phyloP scores from a whole-genome alignment of 1,140 invertebrate genomes.

The Medauroidea extradentata region DNA sequence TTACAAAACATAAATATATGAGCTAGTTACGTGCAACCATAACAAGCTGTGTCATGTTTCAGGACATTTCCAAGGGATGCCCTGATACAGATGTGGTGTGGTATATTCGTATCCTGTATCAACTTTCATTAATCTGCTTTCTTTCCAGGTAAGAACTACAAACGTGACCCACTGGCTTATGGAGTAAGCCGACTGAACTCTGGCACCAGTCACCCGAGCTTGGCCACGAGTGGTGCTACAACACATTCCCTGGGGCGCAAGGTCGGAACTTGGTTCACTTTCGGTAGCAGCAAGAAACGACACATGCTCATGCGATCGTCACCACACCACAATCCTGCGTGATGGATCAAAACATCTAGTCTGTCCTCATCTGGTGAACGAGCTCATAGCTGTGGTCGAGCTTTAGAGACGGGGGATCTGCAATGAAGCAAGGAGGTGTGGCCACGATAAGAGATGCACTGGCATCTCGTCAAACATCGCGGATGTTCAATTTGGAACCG shows the following conservation, averaged over 20 bases:
- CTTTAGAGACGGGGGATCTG: no score
- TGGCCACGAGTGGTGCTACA: not conserved
- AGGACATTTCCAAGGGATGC: no score
- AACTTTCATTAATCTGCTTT: conserved; percentile 14
- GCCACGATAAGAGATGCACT: no score
- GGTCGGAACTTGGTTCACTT: conserved; percentile 56
- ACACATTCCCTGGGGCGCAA: conserved; percentile 51
- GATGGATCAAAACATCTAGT: not conserved
- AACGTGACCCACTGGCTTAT: conserved; percentile 43
- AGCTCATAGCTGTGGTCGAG: no score
- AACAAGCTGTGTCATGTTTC: no score
- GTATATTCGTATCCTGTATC: not conserved
- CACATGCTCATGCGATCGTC: conserved; percentile 15
- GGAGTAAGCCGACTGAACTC: conserved; percentile 41
- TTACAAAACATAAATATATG: no score
- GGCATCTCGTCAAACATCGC: no score
- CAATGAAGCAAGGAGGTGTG: no score
- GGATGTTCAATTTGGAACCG: no score
- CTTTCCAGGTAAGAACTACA: conserved; percentile 48
- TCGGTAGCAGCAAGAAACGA: conserved; percentile 52
- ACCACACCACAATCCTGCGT: conserved; percentile 1
- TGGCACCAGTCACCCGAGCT: conserved; percentile 3
- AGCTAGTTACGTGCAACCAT: no score
- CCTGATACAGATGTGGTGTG: no score
- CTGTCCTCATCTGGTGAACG: no score